Evolutionary conservation across 2,888 invertebrate species (phyloP).

Genomic region (Drosophila ezoana): DNA sequence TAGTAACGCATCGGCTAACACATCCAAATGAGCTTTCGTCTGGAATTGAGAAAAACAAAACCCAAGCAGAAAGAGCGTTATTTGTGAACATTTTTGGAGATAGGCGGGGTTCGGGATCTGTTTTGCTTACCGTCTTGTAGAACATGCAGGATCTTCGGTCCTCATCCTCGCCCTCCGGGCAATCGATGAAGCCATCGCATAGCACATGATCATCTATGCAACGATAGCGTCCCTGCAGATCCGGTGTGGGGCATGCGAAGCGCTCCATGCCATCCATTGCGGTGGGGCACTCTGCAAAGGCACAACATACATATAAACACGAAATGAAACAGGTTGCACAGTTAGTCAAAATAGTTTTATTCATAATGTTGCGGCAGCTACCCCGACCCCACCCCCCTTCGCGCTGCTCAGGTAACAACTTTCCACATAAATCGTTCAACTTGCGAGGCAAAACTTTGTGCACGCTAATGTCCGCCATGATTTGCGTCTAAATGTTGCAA

Average conservation of each 20-base stretch:
- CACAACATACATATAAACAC: conserved; percentile 10
- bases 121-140: conserved; percentile 94
- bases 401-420: conserved; percentile 54
- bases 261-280: conserved; percentile 97
- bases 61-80: background rate
- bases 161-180: conserved; percentile 96
- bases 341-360: conserved; percentile 54
- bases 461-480: conserved; percentile 81
- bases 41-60: conserved; percentile 86
- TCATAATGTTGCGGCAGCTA: conserved; percentile 35
- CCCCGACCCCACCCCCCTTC: background rate
- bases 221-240: conserved; percentile 95
- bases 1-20: conserved; percentile 95
- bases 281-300: conserved; percentile 93
- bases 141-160: conserved; percentile 98
- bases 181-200: conserved; percentile 97
- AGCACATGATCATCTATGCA: conserved; percentile 98
- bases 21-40: conserved; percentile 98
- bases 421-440: conserved; percentile 75
- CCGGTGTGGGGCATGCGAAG: conserved; percentile 96
- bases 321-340: conserved; percentile 46
- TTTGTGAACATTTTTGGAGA: background rate
- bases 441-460: conserved; percentile 60
- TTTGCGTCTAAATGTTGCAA: conserved; percentile 78
- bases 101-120: too few relatives aligned